These are phyloP conservation scores for Volucella zonaria DNA, from an alignment of 2,888 invertebrate genomes.

Conservation along the genomic window DNA sequence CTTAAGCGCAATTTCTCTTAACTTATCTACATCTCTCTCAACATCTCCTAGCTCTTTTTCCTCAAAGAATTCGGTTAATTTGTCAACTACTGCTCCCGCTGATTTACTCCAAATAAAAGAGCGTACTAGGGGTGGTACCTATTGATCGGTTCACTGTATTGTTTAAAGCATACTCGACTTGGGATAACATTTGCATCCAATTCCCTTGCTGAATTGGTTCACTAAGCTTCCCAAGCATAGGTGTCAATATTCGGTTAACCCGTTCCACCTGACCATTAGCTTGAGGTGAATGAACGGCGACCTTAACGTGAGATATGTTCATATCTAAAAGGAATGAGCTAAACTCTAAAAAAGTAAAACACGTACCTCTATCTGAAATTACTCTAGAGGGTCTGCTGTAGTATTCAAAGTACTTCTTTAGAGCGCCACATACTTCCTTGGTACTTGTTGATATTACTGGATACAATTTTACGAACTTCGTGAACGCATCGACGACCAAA, in stretches of 20 bases:
- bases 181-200: slow-evolving; percentile 30
- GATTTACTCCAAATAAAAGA: slow-evolving; percentile 75
- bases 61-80: slow-evolving; percentile 42
- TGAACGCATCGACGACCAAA: slow-evolving; percentile 35
- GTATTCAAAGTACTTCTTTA: slow-evolving; percentile 55
- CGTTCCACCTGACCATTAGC: no score
- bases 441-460: slow-evolving; percentile 12
- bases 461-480: slow-evolving; percentile 30
- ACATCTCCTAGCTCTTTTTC: not conserved
- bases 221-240: slow-evolving; percentile 36
- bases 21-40: not conserved
- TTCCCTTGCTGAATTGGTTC: slow-evolving; percentile 35
- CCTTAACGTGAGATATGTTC: slow-evolving; percentile 71
- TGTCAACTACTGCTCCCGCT: slow-evolving; percentile 73
- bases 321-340: slow-evolving; percentile 76
- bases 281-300: slow-evolving; percentile 76
- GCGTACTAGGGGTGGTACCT: slow-evolving; percentile 75
- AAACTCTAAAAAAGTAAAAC: slow-evolving; percentile 79
- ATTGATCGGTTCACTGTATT: slow-evolving; percentile 75
- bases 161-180: slow-evolving; percentile 74
- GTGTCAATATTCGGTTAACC: no score
- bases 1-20: not conserved
- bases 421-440: slow-evolving; percentile 3
- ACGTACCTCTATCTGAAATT: slow-evolving; percentile 80
- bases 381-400: no score